Evolutionary conservation across 1,140 invertebrate genomes (phyloP), one percentile per base, ranked within the genome.

Genomic region (Chionoecetes opilio): DNA sequence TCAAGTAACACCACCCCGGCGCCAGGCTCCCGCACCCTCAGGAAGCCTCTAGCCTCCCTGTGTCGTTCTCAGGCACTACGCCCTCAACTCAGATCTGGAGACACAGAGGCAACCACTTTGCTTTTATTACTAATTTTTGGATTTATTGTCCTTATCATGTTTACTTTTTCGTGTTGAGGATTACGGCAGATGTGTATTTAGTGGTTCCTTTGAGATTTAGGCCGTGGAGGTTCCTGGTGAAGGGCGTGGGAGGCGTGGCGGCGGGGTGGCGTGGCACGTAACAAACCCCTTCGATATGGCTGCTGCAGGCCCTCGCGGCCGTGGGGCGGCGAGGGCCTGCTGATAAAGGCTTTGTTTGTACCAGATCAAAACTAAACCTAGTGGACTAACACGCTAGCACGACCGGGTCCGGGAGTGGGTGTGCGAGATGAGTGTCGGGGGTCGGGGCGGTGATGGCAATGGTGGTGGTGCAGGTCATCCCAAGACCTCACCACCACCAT

Each of bases 281-380:
- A 91, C 89, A 91, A 91, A 91, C 26, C 46, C 89, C 89, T 91
- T 91, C 89, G 53, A 75, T 91, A 91, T 91, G 89, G 89, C 89
- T 91, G 89, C 89, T 91, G 31, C 63, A 34, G 89, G 41, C 89
- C 38, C 41, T 63, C 89, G 89, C 63, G 11, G 63, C 63, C 11
- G 21, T 75, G 21, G 0, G 63, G 63, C 63, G 63, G 63, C 63
- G 63, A 75, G 63, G 63, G 63, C n/a, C 63, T n/a, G n/a, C 63
- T 75, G 63, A 75, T 75, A 63, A 91, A 91, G 89, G 89, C 89
- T 91, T 91, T 91, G 89, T 91, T 91, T 91, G 89, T 91, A 91
- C 89, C 89, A 91, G 34, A 14, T 29, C 9, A 91, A n/a, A 75
- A 32, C 46, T 91, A 91, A 91, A 75, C 29, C 89, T 91, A 91